Evolutionary conservation across 2,797 vertebrate genomes (phyloP).

Genomic region (Onychomys arenicola): DNA sequence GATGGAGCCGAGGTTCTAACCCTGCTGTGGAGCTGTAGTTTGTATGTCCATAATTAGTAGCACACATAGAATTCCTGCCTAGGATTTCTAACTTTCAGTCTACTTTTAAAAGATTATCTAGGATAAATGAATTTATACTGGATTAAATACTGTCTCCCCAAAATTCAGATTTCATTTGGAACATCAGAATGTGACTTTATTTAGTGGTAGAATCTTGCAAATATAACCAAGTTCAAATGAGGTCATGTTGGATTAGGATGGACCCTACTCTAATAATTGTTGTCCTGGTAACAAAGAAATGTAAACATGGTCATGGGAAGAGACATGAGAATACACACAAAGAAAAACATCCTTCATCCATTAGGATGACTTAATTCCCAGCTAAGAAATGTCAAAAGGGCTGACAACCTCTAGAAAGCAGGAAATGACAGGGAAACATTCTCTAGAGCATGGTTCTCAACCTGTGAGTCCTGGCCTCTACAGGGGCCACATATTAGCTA

Average conservation of each 20-base stretch:
- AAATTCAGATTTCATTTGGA: background rate
- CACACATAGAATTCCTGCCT: background rate
- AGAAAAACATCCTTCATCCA: background rate
- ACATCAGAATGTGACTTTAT: conserved; percentile 9
- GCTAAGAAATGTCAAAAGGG: conserved; percentile 7
- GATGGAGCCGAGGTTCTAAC: background rate
- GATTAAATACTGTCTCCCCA: background rate
- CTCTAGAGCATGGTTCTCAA: background rate
- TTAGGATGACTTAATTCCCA: background rate
- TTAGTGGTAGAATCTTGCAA: background rate
- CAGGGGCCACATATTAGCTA: background rate
- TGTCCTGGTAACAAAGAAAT: background rate
- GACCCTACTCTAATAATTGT: background rate
- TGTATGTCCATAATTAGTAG: background rate
- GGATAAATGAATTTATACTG: background rate
- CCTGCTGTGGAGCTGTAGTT: background rate
- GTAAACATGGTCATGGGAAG: background rate
- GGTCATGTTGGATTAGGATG: background rate
- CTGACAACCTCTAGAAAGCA: background rate
- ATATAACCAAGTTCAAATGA: conserved; percentile 33
- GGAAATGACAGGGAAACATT: background rate
- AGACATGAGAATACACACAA: background rate
- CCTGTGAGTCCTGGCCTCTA: background rate
- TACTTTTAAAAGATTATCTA: background rate
- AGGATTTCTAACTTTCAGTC: background rate